A percentile compares a stretch with the other conserved stretches of the same genome.
phyloP scores from a whole-genome alignment of 37 sponge, comb jelly and placozoan genomes.

The Crambe crambe region DNA sequence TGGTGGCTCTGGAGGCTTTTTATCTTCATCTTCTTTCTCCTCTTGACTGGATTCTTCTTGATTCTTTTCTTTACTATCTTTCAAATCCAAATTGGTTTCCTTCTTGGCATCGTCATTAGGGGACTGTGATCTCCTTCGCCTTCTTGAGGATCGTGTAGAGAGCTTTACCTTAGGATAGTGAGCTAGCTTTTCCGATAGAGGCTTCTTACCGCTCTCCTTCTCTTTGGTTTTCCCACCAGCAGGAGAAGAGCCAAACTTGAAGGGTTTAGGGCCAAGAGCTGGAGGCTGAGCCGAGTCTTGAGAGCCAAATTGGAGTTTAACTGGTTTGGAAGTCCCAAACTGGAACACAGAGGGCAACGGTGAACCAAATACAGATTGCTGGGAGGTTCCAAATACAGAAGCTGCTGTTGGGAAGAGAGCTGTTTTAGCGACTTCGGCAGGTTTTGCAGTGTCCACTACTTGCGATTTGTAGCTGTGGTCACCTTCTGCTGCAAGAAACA shows the following conservation, averaged over 20 bases:
- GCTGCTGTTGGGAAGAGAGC: conserved; percentile 62
- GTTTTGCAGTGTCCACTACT: conserved; percentile 7
- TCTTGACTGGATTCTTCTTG: neutral
- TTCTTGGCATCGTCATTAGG: neutral
- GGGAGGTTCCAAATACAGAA: conserved; percentile 69
- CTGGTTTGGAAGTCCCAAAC: conserved; percentile 19
- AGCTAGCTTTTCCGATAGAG: neutral
- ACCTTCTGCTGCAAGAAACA: conserved; percentile 63
- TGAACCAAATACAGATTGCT: conserved; percentile 34
- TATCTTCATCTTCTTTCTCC: neutral
- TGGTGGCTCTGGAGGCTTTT: neutral
- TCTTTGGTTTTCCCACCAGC: neutral
- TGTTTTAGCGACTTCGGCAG: neutral
- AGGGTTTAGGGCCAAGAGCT: neutral
- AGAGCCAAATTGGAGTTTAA: conserved; percentile 33
- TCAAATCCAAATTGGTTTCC: neutral
- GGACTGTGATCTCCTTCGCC: conserved; percentile 3
- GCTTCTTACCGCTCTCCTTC: neutral
- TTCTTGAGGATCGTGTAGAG: neutral
- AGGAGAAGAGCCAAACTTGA: conserved; percentile 34
- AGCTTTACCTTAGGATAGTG: neutral
- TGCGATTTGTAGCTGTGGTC: conserved; percentile 49
- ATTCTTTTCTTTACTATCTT: neutral
- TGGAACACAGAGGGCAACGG: conserved; percentile 25
- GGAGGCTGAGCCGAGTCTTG: neutral